phyloP scores from a whole-genome alignment of 2,113 vertebrate genomes.

The Noturus placidus region DNA sequence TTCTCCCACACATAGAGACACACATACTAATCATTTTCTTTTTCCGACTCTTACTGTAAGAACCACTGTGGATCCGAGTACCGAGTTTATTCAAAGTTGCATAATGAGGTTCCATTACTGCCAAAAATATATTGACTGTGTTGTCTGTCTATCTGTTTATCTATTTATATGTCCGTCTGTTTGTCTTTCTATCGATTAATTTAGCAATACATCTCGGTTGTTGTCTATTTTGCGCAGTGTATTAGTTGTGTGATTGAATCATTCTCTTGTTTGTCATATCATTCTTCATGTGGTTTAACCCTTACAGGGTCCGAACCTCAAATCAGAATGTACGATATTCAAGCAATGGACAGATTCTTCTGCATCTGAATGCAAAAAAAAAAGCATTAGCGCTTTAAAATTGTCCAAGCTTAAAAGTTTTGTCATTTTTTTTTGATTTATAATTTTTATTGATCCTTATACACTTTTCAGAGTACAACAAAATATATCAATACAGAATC shows the following conservation, averaged over 20 bases:
- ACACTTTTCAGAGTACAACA: no score
- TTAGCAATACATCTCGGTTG: not conserved
- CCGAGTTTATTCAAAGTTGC: not conserved
- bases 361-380: not conserved
- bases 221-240: not conserved
- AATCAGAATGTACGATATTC: not conserved
- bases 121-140: slow-evolving; percentile 20
- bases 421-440: no score
- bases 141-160: not conserved
- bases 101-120: not conserved
- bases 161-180: not conserved
- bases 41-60: not conserved
- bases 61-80: not conserved
- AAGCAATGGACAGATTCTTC: not conserved
- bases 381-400: not conserved
- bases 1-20: slow-evolving; percentile 21
- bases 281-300: not conserved
- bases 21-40: slow-evolving; percentile 1
- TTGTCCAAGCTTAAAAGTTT: no score
- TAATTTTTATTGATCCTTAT: no score
- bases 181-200: not conserved
- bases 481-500: no score
- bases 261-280: not conserved
- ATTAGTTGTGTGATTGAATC: not conserved
- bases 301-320: not conserved